These are phyloP conservation scores for Eptesicus fuscus DNA, from an alignment of 2,113 vertebrate genomes.

Conservation along the genomic window DNA sequence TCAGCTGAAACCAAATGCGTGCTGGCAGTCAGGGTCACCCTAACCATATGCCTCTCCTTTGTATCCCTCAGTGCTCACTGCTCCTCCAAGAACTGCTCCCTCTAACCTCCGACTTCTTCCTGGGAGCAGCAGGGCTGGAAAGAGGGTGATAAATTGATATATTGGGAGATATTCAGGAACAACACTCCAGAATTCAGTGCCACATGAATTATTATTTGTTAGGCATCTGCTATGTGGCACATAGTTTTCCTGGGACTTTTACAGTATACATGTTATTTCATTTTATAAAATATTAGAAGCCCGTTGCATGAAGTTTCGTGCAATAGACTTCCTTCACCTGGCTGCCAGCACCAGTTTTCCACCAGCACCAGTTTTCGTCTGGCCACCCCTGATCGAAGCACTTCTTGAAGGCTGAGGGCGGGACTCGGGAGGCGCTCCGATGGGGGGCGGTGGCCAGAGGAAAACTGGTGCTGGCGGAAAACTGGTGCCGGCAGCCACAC, in stretches of 20 bases:
- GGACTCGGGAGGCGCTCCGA: too few relatives aligned
- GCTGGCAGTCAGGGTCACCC: background rate
- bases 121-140: background rate
- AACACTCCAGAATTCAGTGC: background rate
- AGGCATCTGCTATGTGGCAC: background rate
- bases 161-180: background rate
- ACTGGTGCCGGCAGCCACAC: too few relatives aligned
- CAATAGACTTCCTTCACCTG: too few relatives aligned
- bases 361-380: too few relatives aligned
- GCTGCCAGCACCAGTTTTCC: too few relatives aligned
- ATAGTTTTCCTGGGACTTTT: background rate
- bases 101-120: background rate
- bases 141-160: background rate
- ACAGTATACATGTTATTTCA: background rate
- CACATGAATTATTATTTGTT: background rate
- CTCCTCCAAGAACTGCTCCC: background rate
- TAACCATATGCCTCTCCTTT: background rate
- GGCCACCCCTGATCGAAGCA: too few relatives aligned
- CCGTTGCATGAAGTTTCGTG: too few relatives aligned
- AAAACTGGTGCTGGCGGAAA: too few relatives aligned
- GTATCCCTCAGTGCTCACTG: background rate
- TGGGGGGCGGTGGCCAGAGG: too few relatives aligned
- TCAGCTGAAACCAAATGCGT: background rate
- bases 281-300: background rate
- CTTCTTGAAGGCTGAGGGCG: too few relatives aligned